Conservation (phyloP, 2,888 invertebrate species). For the Stenodema calcarata region DNA sequence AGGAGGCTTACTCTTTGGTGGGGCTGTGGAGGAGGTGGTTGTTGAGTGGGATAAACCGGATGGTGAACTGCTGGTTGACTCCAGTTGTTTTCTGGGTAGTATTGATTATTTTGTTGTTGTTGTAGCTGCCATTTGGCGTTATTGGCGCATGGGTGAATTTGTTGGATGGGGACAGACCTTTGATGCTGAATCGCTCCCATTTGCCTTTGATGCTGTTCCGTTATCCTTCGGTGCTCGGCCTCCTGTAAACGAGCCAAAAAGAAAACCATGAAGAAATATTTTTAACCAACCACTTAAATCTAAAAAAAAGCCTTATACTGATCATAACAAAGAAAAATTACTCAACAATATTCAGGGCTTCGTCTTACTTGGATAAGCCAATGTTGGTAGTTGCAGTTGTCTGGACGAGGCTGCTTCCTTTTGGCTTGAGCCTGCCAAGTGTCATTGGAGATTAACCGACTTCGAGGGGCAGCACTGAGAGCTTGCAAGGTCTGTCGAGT, state of each 20-base stretch:
- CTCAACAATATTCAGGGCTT: no score
- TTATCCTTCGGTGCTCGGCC: conserved; percentile 83
- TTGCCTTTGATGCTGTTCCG: conserved; percentile 66
- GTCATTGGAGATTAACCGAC: conserved; percentile 73
- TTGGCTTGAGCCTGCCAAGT: conserved; percentile 77
- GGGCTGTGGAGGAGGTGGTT: conserved; percentile 3
- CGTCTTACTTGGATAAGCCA: conserved; percentile 81
- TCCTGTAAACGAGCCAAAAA: conserved; percentile 68
- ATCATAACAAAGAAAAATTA: no score
- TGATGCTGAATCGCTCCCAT: conserved; percentile 45
- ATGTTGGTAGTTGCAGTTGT: conserved; percentile 76
- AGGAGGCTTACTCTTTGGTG: conserved; percentile 15
- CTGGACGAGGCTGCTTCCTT: conserved; percentile 65
- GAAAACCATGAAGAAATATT: not conserved
- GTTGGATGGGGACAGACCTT: conserved; percentile 1
- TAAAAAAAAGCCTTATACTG: no score
- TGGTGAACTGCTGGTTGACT: conserved; percentile 15
- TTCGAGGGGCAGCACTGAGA: conserved; percentile 79
- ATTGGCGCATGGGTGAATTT: not conserved
- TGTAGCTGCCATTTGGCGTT: conserved; percentile 17
- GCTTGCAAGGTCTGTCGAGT: conserved; percentile 74
- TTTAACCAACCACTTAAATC: not conserved
- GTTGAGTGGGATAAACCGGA: conserved; percentile 15
- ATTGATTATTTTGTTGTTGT: conserved; percentile 48
- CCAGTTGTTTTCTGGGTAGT: conserved; percentile 36